phyloP scores from a whole-genome alignment of 2,797 vertebrate species.

The Sebastes itinus region DNA sequence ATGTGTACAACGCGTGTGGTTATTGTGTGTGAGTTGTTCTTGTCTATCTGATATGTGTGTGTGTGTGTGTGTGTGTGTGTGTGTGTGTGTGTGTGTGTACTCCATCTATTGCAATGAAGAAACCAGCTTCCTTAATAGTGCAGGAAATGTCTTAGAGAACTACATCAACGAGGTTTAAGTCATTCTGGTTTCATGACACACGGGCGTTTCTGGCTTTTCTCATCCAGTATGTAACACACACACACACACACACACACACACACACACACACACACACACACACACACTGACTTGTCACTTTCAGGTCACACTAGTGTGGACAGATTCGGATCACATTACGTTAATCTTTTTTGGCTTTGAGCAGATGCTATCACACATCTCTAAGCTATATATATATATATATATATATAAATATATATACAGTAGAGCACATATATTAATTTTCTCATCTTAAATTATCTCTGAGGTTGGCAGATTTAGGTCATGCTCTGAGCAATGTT shows the following conservation, averaged over 20 bases:
- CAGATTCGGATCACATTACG: conserved; percentile 24
- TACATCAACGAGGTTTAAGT: conserved; percentile 60
- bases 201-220: conserved; percentile 27
- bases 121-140: conserved; percentile 58
- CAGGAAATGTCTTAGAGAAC: conserved; percentile 51
- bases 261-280: not conserved
- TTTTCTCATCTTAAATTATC: conserved; percentile 67
- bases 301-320: conserved; percentile 48
- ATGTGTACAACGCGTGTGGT: conserved; percentile 30
- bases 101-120: conserved; percentile 21
- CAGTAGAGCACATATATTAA: conserved; percentile 70
- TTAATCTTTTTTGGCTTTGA: conserved; percentile 80
- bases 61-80: conserved; percentile 22
- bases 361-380: conserved; percentile 60
- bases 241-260: conserved; percentile 8
- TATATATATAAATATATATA: not conserved
- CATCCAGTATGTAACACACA: conserved; percentile 10
- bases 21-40: conserved; percentile 25
- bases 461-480: conserved; percentile 64
- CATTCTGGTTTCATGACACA: conserved; percentile 54
- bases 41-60: conserved; percentile 14
- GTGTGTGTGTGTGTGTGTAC: no score
- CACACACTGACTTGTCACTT: conserved; percentile 12
- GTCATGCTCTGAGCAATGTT: conserved; percentile 31
- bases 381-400: conserved; percentile 44